Conservation (phyloP, 2,113 vertebrate species). For the Notechis scutatus region DNA sequence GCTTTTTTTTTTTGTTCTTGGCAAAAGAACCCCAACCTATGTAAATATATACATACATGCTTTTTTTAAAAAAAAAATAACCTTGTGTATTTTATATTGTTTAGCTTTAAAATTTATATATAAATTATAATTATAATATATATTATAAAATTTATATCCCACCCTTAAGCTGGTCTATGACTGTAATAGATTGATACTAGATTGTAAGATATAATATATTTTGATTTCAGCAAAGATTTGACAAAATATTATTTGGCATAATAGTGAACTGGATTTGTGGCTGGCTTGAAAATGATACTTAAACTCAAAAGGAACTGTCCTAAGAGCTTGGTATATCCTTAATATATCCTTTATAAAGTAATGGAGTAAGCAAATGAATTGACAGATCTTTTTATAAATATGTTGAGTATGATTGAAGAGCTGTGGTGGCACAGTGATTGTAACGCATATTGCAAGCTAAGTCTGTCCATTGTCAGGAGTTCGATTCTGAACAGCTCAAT, state of each 20-base stretch:
- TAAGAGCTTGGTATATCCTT: not conserved
- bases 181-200: not conserved
- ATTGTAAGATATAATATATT: not conserved
- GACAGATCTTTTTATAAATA: not conserved
- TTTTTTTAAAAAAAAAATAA: too few relatives aligned
- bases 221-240: not conserved
- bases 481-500: not conserved
- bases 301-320: not conserved
- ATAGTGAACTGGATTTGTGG: not conserved
- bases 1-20: not conserved
- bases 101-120: too few relatives aligned
- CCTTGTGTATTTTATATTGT: not conserved
- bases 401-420: not conserved
- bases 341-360: not conserved
- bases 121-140: too few relatives aligned
- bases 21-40: not conserved
- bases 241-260: not conserved
- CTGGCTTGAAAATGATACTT: not conserved
- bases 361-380: not conserved
- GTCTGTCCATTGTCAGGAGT: not conserved
- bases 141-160: too few relatives aligned
- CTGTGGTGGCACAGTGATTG: not conserved
- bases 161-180: not conserved
- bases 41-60: not conserved
- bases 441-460: not conserved